A percentile compares a stretch with the other conserved stretches of the same genome.
Evolutionary conservation across 2,888 invertebrate species (phyloP).

Genomic region (Phyto melanocephala): DNA sequence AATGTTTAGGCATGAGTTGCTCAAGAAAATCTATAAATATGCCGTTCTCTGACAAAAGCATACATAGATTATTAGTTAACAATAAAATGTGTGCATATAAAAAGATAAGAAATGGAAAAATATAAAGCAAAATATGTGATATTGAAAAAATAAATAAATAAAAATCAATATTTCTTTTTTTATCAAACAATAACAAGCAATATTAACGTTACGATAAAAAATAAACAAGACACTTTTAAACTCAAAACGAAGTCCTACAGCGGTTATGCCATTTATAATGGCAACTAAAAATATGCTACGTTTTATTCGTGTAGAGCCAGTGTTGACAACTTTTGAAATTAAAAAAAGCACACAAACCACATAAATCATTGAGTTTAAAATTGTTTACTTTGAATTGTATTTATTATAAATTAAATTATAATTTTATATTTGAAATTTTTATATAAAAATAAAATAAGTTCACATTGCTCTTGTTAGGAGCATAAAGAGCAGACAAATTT

Average conservation of each 20-base stretch:
- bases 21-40: too few species aligned
- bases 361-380: too few species aligned
- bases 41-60: too few species aligned
- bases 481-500: too few species aligned
- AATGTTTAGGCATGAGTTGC: too few species aligned
- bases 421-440: too few species aligned
- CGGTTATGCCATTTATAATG: not conserved
- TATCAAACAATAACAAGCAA: slow-evolving; percentile 16
- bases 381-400: too few species aligned
- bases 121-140: slow-evolving; percentile 9
- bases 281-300: slow-evolving; percentile 24
- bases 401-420: too few species aligned
- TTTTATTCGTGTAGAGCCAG: not conserved
- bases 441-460: too few species aligned
- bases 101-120: slow-evolving; percentile 21
- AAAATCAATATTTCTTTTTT: slow-evolving; percentile 33
- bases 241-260: not conserved
- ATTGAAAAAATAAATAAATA: slow-evolving; percentile 3
- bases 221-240: not conserved
- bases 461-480: too few species aligned
- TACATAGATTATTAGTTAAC: too few species aligned
- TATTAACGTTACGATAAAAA: not conserved
- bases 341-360: too few species aligned
- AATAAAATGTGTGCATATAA: slow-evolving; percentile 9
- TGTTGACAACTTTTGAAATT: not conserved